These are phyloP conservation scores for Antheraea mylitta DNA, from an alignment of 1,140 invertebrate genomes.

Conservation along the genomic window DNA sequence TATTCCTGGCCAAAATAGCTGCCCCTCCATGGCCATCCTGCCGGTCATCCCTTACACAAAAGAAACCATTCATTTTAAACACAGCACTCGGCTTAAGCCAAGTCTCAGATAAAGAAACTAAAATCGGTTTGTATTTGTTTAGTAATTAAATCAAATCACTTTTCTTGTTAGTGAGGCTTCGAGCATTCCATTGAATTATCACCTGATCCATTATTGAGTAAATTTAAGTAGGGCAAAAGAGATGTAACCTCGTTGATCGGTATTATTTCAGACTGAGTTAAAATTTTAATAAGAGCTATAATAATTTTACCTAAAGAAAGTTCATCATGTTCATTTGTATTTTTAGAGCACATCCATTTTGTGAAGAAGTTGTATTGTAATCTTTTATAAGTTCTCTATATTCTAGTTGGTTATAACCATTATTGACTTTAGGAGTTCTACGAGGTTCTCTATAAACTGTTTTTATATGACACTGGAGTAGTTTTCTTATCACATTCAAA, in stretches of 20 bases:
- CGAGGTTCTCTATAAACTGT: too few relatives aligned
- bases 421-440: too few relatives aligned
- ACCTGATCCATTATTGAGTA: not conserved
- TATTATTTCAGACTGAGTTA: not conserved
- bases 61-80: not conserved
- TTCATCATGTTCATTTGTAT: too few relatives aligned
- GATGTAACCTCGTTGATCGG: not conserved
- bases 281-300: too few relatives aligned
- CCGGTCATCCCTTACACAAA: conserved; percentile 7
- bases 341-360: too few relatives aligned
- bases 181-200: conserved; percentile 2
- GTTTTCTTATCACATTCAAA: too few relatives aligned
- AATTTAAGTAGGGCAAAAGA: not conserved
- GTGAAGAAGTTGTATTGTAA: too few relatives aligned
- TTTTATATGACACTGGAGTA: too few relatives aligned
- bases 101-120: not conserved
- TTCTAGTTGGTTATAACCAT: too few relatives aligned
- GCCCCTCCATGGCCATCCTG: not conserved
- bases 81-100: conserved; percentile 1
- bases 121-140: conserved; percentile 9
- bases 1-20: not conserved
- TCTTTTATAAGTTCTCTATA: too few relatives aligned
- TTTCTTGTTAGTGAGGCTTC: conserved; percentile 8
- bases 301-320: too few relatives aligned
- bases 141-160: conserved; percentile 8